phyloP scores from a whole-genome alignment of 2,888 invertebrate species.

The Dicycla oo region DNA sequence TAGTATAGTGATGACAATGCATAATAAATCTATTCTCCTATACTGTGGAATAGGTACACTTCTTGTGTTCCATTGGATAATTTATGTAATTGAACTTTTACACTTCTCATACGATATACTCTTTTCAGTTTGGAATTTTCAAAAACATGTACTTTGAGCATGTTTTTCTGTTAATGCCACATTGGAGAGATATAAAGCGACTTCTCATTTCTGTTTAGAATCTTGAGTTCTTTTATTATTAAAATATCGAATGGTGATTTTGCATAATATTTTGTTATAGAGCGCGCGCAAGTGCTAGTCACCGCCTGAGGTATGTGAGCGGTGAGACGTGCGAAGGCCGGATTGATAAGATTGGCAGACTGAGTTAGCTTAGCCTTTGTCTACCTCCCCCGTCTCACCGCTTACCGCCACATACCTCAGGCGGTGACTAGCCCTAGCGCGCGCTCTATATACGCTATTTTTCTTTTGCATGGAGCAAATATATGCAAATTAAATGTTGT shows the following conservation, averaged over 20 bases:
- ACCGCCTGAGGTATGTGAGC: no score
- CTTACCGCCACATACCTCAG: no score
- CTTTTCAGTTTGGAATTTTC: constrained; percentile 77
- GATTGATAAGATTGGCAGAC: no score
- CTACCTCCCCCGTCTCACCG: no score
- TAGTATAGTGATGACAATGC: constrained; percentile 71
- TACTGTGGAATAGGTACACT: constrained; percentile 58
- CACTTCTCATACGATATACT: constrained; percentile 36
- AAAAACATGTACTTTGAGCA: constrained; percentile 63
- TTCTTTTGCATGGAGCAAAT: constrained; percentile 51
- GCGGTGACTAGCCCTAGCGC: no score
- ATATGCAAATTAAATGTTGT: constrained; percentile 66
- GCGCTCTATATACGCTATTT: constrained; percentile 14
- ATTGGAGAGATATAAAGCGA: constrained; percentile 67
- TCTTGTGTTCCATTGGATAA: constrained; percentile 58
- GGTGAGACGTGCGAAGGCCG: no score
- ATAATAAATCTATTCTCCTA: constrained; percentile 67
- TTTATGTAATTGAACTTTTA: constrained; percentile 35
- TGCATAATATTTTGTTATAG: constrained; percentile 53
- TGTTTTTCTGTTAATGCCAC: constrained; percentile 73
- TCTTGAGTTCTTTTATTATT: constrained; percentile 2
- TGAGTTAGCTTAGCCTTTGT: no score
- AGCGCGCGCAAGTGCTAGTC: no score
- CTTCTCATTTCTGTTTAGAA: constrained; percentile 21
- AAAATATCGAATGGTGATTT: constrained; percentile 54